These are phyloP conservation scores for Enoplosus armatus DNA, from an alignment of 2,797 vertebrate genomes.

Conservation along the genomic window DNA sequence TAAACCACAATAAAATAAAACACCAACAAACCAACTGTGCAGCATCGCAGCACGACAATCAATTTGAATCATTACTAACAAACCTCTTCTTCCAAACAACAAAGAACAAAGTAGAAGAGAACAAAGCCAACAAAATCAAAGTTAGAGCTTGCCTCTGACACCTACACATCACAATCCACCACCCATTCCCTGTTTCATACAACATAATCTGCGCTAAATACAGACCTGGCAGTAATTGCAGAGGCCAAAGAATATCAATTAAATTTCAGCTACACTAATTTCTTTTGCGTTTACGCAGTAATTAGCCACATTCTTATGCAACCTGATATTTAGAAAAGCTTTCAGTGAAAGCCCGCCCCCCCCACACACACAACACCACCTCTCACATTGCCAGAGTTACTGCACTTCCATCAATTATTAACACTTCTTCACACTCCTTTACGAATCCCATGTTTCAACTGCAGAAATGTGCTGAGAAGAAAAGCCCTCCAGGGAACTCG, in stretches of 20 bases:
- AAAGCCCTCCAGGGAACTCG: constrained; percentile 55
- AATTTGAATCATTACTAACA: constrained; percentile 38
- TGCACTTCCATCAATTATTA: constrained; percentile 83
- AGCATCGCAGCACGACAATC: constrained; percentile 25
- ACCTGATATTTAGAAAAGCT: constrained; percentile 69
- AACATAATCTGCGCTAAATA: constrained; percentile 57
- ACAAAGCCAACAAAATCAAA: constrained; percentile 59
- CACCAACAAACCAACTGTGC: constrained; percentile 8
- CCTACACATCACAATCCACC: constrained; percentile 60
- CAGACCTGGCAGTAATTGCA: constrained; percentile 57
- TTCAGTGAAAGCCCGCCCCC: constrained; percentile 50
- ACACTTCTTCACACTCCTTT: constrained; percentile 78
- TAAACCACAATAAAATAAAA: constrained; percentile 8
- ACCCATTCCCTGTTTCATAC: constrained; percentile 19
- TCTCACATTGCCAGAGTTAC: constrained; percentile 51
- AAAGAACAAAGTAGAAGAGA: constrained; percentile 58
- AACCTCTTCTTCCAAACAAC: constrained; percentile 32
- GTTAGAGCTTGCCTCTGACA: constrained; percentile 52
- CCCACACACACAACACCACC: background rate
- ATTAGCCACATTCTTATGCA: constrained; percentile 77
- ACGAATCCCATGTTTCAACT: constrained; percentile 75
- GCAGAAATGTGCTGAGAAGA: constrained; percentile 62
- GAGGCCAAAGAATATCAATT: constrained; percentile 80
- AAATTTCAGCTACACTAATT: constrained; percentile 78
- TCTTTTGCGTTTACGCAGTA: constrained; percentile 77